Percentiles rank a stretch among this genome's conserved stretches.
These are phyloP conservation scores for Neopipo cinnamomea DNA, from an alignment of 2,113 vertebrate genomes.

Conservation along the genomic window DNA sequence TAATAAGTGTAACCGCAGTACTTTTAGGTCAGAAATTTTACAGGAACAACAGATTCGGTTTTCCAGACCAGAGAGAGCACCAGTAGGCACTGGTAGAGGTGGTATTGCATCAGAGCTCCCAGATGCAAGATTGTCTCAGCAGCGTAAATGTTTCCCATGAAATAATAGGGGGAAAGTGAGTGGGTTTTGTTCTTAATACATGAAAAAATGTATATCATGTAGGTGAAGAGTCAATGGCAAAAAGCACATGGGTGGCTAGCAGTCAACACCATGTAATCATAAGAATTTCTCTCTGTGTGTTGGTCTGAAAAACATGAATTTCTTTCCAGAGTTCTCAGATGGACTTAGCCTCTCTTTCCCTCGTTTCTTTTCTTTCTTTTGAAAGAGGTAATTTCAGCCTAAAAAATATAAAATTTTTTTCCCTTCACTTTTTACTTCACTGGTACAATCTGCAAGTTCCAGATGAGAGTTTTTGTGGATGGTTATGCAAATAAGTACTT, in stretches of 20 bases:
- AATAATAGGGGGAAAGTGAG: not conserved
- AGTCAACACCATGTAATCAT: not conserved
- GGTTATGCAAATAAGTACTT: not conserved
- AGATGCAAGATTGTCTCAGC: not conserved
- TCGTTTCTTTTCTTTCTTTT: not conserved
- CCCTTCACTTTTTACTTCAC: not conserved
- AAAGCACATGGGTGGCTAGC: not conserved
- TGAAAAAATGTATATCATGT: not conserved
- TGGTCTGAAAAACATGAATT: not conserved
- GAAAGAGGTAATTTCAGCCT: not conserved
- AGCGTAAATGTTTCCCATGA: not conserved
- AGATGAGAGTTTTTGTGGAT: not conserved
- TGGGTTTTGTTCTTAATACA: not conserved
- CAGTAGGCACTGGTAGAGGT: not conserved
- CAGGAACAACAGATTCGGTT: not conserved
- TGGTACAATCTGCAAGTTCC: not conserved
- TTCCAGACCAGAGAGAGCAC: not conserved
- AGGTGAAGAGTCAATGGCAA: not conserved
- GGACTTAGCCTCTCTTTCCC: not conserved
- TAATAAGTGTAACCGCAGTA: not conserved
- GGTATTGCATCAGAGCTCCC: not conserved
- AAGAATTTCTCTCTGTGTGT: not conserved
- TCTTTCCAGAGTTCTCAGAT: not conserved
- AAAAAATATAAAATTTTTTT: not conserved
- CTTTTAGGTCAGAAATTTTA: slow-evolving; percentile 25